A percentile compares a stretch with the other conserved stretches of the same genome.
phyloP scores from a whole-genome alignment of 2,797 vertebrate genomes.

The Yasuhikotakia modesta region DNA sequence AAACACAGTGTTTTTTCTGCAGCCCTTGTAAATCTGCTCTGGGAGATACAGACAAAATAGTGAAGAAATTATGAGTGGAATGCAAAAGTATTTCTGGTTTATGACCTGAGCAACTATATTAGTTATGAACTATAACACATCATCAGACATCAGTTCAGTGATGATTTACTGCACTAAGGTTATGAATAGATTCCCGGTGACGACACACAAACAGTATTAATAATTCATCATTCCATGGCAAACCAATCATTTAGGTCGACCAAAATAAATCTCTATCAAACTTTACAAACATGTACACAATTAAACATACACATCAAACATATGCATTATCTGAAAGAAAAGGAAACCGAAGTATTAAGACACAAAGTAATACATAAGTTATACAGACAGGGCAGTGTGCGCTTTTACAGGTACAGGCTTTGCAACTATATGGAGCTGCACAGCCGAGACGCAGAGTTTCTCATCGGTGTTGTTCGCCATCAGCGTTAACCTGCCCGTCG shows the following conservation, averaged over 20 bases:
- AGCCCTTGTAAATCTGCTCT: background rate
- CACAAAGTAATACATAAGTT: constrained; percentile 36
- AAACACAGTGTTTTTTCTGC: too few species aligned
- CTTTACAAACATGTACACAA: constrained; percentile 73
- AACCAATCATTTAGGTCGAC: constrained; percentile 49
- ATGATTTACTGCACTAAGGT: constrained; percentile 12
- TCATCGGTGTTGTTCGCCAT: constrained; percentile 11
- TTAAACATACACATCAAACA: constrained; percentile 69
- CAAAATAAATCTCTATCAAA: constrained; percentile 67
- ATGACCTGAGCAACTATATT: background rate
- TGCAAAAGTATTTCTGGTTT: background rate
- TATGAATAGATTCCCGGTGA: constrained; percentile 3
- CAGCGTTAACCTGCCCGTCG: constrained; percentile 24
- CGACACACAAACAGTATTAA: constrained; percentile 16
- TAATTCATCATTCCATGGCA: constrained; percentile 22
- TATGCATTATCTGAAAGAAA: constrained; percentile 48
- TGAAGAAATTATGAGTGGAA: background rate
- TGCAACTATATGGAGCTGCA: constrained; percentile 32
- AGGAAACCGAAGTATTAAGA: constrained; percentile 42
- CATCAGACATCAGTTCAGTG: background rate
- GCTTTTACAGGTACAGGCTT: constrained; percentile 23
- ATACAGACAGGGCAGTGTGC: constrained; percentile 49
- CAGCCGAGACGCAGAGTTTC: too few species aligned
- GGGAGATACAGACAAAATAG: background rate
- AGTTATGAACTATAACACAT: background rate